A percentile compares a stretch with the other conserved stretches of the same genome.
phyloP scores from a whole-genome alignment of 2,797 vertebrate species.

The Pseudochirops cupreus region DNA sequence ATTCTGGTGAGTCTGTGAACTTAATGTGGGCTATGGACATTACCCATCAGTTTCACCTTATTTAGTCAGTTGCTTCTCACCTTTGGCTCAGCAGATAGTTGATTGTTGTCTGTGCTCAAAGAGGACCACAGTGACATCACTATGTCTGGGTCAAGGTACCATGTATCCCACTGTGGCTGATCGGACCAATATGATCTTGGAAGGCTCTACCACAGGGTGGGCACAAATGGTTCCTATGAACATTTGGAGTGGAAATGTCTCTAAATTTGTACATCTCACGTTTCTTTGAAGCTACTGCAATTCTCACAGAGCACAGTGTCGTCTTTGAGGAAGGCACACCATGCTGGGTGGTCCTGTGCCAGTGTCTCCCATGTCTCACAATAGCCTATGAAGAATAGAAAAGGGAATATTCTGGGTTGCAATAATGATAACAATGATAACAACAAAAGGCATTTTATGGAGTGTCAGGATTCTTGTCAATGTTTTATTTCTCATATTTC shows the following conservation, averaged over 20 bases:
- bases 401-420: not conserved
- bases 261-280: not conserved
- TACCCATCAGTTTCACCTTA: not conserved
- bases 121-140: not conserved
- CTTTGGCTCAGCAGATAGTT: not conserved
- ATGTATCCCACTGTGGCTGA: not conserved
- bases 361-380: not conserved
- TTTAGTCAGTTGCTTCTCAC: not conserved
- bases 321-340: not conserved
- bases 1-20: not conserved
- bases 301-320: not conserved
- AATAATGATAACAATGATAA: not conserved
- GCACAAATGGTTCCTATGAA: not conserved
- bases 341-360: too few species aligned
- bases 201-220: not conserved
- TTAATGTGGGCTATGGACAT: not conserved
- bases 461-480: not conserved
- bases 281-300: not conserved
- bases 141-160: not conserved
- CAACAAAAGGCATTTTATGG: not conserved
- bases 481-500: not conserved
- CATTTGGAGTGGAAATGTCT: not conserved
- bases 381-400: not conserved
- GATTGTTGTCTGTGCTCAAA: not conserved
- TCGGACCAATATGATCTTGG: not conserved